Evolutionary conservation across 2,113 vertebrate species (phyloP).

Genomic region (Acrocephalus arundinaceus): DNA sequence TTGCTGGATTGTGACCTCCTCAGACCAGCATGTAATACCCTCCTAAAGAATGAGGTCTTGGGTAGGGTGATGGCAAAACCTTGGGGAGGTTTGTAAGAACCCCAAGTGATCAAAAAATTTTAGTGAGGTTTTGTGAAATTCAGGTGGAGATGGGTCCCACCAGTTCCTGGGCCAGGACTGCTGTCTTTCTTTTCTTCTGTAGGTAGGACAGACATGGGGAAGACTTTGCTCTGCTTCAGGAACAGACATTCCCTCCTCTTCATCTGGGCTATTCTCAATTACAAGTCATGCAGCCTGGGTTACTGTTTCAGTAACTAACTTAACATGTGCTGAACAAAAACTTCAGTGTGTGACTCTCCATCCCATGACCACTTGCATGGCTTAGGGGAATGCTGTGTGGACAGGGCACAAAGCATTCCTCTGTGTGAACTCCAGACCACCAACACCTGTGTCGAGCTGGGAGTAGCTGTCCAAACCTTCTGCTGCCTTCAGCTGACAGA

Average conservation of each 20-base stretch:
- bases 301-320: background rate
- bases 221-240: background rate
- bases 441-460: background rate
- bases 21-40: too few species aligned
- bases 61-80: rapidly evolving
- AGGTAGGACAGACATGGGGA: background rate
- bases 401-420: background rate
- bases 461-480: background rate
- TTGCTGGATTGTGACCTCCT: background rate
- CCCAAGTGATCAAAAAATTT: background rate
- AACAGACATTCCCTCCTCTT: background rate
- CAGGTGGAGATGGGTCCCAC: background rate
- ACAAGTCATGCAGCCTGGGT: background rate
- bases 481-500: background rate
- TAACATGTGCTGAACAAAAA: background rate
- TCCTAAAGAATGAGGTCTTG: background rate
- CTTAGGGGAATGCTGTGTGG: background rate
- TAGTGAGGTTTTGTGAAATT: background rate
- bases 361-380: background rate
- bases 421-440: background rate
- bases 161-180: background rate
- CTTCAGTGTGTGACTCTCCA: background rate
- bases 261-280: background rate
- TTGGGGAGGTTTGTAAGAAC: background rate
- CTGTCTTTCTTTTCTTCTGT: background rate